A percentile compares a stretch with the other conserved stretches of the same genome.
Evolutionary conservation across 92 coral and sea anemone species (phyloP).

Genomic region (Blastomussa wellsi): DNA sequence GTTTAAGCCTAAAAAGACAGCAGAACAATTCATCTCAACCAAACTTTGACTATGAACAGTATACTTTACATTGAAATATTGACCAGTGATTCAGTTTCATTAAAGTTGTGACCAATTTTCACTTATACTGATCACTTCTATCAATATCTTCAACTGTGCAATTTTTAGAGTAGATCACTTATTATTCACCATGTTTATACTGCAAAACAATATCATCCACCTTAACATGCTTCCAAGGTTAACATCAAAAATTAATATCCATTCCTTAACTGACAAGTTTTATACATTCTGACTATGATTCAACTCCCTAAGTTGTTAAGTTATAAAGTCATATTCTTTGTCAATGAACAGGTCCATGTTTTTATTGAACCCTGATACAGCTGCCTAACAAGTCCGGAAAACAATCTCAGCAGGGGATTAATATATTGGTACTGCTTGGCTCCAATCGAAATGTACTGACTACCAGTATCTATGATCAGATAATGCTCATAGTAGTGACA

Average conservation of each 20-base stretch:
- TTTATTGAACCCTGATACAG: neutral
- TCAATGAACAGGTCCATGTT: neutral
- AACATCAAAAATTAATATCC: neutral
- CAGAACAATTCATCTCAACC: neutral
- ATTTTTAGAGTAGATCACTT: neutral
- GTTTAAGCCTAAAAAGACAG: neutral
- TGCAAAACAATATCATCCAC: neutral
- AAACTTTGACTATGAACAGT: neutral
- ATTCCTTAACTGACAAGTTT: neutral
- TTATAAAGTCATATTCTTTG: too few relatives aligned
- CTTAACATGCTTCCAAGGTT: neutral
- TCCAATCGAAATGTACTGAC: neutral
- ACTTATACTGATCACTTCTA: neutral
- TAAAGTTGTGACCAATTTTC: neutral
- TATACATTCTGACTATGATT: neutral
- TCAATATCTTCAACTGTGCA: neutral
- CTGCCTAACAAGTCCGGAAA: neutral
- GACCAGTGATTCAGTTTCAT: slow-evolving; percentile 3
- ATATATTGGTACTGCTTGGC: slow-evolving; percentile 3
- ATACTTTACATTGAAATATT: neutral
- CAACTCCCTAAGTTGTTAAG: neutral
- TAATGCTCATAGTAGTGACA: neutral
- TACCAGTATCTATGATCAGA: neutral
- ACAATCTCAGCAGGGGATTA: neutral
- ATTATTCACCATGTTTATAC: neutral